phyloP scores from a whole-genome alignment of 2,113 vertebrate species.

The Rhegmatorhina hoffmannsi region DNA sequence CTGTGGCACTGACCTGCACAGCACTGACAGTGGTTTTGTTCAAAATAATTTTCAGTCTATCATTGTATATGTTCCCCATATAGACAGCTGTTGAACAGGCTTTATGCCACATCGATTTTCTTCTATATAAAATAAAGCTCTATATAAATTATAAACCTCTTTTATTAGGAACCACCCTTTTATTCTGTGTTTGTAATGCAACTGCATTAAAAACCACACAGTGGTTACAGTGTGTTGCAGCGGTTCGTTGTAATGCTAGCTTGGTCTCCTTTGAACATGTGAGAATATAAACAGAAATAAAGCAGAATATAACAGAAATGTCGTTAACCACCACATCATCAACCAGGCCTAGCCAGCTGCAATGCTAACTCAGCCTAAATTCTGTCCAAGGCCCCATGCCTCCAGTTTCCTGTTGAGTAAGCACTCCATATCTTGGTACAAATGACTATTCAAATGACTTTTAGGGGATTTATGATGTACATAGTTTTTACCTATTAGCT shows the following conservation, averaged over 20 bases:
- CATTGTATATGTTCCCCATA: neutral
- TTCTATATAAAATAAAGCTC: neutral
- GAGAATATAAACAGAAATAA: neutral
- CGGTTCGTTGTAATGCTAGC: neutral
- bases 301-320: neutral
- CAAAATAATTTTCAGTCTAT: neutral
- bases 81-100: neutral
- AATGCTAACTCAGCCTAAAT: conserved; percentile 1
- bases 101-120: neutral
- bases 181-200: neutral
- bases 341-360: neutral
- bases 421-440: neutral
- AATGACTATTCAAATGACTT: neutral
- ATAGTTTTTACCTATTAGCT: neutral
- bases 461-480: neutral
- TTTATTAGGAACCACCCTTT: neutral
- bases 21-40: neutral
- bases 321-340: neutral
- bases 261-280: neutral
- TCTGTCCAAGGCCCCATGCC: neutral
- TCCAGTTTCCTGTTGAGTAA: neutral
- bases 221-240: neutral
- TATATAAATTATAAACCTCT: neutral
- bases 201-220: neutral
- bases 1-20: neutral